Evolutionary conservation across 37 sponge, comb jelly and placozoan genomes (phyloP).

Genomic region (Hexactinellida sp.): DNA sequence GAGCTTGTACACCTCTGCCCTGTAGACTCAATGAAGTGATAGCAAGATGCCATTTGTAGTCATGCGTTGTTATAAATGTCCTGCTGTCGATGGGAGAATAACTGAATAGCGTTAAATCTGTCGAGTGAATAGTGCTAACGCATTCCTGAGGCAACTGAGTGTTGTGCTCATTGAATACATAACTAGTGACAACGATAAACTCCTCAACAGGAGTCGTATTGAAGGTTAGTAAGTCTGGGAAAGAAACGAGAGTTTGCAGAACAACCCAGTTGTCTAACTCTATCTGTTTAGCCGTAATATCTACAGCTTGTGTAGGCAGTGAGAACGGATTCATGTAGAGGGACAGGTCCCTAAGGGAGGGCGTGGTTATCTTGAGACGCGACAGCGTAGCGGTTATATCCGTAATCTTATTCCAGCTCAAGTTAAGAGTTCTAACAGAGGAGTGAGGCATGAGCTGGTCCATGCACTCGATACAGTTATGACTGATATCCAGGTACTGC

Average conservation of each 20-base stretch:
- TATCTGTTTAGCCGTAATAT: not conserved
- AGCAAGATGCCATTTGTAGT: not conserved
- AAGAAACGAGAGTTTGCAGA: not conserved
- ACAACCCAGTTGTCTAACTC: not conserved
- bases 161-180: not conserved
- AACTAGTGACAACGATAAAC: not conserved
- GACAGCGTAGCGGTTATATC: not conserved
- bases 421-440: not conserved
- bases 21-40: not conserved
- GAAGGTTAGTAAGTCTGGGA: not conserved
- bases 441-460: not conserved
- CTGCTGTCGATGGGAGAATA: not conserved
- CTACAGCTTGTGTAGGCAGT: not conserved
- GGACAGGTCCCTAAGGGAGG: not conserved
- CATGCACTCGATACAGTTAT: not conserved
- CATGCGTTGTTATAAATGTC: not conserved
- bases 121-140: not conserved
- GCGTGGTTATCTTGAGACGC: not conserved
- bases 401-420: not conserved
- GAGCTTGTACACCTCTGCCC: not conserved
- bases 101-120: not conserved
- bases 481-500: not conserved
- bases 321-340: not conserved
- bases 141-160: not conserved
- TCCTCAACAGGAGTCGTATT: not conserved